Evolutionary conservation across 2,888 invertebrate genomes (phyloP), one percentile per base, ranked within the genome.

Genomic region (Fissipunctia ypsillon): DNA sequence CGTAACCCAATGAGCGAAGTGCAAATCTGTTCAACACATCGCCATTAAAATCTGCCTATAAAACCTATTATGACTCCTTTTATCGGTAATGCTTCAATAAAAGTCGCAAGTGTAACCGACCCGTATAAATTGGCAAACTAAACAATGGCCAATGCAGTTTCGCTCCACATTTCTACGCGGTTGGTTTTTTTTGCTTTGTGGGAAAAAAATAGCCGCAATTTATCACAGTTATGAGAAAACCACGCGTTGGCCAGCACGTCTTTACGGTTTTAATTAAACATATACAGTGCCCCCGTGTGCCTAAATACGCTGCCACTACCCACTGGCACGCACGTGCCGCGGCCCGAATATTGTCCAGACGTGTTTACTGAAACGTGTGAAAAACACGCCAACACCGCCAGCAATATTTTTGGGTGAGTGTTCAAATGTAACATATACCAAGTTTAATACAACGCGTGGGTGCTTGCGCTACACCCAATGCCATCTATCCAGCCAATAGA

Each of bases 41-140:
- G 94, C 93, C 91, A 95, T 95, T 95, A 95, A 94, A 93, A 93
- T 93, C 92, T 94, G 87, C 90, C 93, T 93, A 95, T 95, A 95
- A 96, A 95, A 93, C 91, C 94, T 90, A 95, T 96, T 95, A 95
- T 93, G 93, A 89, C 93, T 92, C 91, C 92, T 94, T 95, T 96
- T 96, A 96, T 96, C 95, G 94, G 93, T 95, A 96, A 96, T 95
- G 95, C 94, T 93, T 95, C 94, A 95, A 95, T 96, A 95, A 96
- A 95, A 95, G 94, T 92, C 95, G 89, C 93, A 93, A 95, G 92
- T 96, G 96, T 96, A 96, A 96, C 96, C 95, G 94, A 96, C 93
- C 94, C 95, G 95, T 96, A 96, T 96, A 96, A 96, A 96, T 96
- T 96, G 96, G 95, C 94, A 93, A 96, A 95, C 95, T 94, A 96